These are phyloP conservation scores for Setophaga kirtlandii DNA, from an alignment of 2,113 vertebrate genomes.

Conservation along the genomic window DNA sequence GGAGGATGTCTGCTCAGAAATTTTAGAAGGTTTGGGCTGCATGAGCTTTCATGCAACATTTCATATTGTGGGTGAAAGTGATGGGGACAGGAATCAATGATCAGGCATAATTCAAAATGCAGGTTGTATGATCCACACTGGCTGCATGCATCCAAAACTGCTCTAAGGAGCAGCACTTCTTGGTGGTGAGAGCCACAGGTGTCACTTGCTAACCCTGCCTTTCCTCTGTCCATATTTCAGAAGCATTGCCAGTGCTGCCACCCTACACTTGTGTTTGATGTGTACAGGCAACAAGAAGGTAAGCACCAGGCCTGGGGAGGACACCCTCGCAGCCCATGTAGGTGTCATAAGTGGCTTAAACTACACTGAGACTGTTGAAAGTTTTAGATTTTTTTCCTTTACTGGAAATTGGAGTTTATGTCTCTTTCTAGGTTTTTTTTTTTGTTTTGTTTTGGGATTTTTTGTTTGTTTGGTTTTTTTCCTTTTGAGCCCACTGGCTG, in stretches of 20 bases:
- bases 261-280: not conserved
- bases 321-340: not conserved
- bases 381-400: not conserved
- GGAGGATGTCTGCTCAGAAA: not conserved
- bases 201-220: not conserved
- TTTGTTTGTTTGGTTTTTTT: too few relatives aligned
- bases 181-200: not conserved
- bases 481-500: not conserved
- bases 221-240: conserved; percentile 15
- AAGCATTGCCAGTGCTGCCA: not conserved
- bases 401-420: not conserved
- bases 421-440: not conserved
- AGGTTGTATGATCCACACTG: rapidly evolving
- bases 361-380: not conserved
- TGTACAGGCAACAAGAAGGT: conserved; percentile 42
- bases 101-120: not conserved
- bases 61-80: not conserved
- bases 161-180: not conserved
- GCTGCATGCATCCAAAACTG: rapidly evolving
- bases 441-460: not conserved
- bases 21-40: not conserved
- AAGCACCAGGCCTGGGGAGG: not conserved
- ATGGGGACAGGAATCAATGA: not conserved
- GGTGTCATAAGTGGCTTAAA: not conserved
- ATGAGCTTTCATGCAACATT: not conserved